Evolutionary conservation across 2,888 invertebrate species (phyloP).

Genomic region (Biston stratarius): DNA sequence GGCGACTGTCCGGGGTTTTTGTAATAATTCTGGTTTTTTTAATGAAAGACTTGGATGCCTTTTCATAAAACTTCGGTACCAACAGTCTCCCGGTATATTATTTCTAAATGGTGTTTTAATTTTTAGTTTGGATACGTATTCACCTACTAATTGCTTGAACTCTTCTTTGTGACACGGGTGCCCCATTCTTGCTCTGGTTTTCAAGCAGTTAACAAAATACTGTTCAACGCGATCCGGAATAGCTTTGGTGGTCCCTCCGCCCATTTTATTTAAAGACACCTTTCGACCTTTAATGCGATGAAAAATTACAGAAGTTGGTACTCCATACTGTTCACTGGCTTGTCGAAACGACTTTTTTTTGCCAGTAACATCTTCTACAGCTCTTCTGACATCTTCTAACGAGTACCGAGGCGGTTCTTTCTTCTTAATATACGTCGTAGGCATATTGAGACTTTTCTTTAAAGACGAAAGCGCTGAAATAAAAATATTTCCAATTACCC

Average conservation of each 20-base stretch:
- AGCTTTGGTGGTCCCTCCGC: constrained; percentile 24
- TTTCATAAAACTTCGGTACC: too few relatives aligned
- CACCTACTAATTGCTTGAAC: too few relatives aligned
- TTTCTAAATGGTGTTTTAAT: too few relatives aligned
- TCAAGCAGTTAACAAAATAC: constrained; percentile 21
- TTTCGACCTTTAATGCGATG: constrained; percentile 32
- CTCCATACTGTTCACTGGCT: constrained; percentile 13
- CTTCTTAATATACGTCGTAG: not conserved
- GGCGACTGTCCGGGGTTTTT: constrained; percentile 19
- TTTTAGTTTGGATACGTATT: too few relatives aligned
- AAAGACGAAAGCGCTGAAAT: too few relatives aligned
- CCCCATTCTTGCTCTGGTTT: too few relatives aligned
- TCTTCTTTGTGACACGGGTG: too few relatives aligned
- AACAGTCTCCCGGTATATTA: too few relatives aligned
- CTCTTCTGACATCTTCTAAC: constrained; percentile 10
- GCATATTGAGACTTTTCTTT: too few relatives aligned
- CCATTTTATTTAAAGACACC: constrained; percentile 22
- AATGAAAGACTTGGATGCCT: constrained; percentile 25
- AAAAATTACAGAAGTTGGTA: constrained; percentile 26
- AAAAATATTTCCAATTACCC: constrained; percentile 6
- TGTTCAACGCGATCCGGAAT: constrained; percentile 25
- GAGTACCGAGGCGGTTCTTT: constrained; percentile 6
- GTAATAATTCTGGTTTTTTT: constrained; percentile 30
- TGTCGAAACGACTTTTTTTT: constrained; percentile 13
- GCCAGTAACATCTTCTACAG: constrained; percentile 12